Percentiles rank a stretch among this genome's conserved stretches.
These are phyloP conservation scores for Tinea pellionella DNA, from an alignment of 2,888 invertebrate species.

Conservation along the genomic window DNA sequence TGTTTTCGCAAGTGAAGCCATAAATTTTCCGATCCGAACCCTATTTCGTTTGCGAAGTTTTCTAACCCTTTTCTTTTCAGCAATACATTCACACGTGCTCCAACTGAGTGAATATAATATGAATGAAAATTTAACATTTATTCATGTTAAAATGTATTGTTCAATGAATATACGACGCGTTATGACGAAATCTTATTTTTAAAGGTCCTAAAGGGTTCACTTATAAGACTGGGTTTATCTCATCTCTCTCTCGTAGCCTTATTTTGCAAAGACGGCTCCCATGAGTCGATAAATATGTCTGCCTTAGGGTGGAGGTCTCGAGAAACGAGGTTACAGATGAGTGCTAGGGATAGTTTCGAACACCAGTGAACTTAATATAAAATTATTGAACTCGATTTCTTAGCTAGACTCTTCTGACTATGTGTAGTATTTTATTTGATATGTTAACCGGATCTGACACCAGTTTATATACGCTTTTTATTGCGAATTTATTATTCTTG, in stretches of 20 bases:
- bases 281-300: slow-evolving; percentile 15
- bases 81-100: not conserved
- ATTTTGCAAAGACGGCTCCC: slow-evolving; percentile 6
- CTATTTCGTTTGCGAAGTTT: slow-evolving; percentile 18
- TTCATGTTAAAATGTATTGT: not conserved
- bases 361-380: not conserved
- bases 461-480: no score
- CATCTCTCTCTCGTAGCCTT: not conserved
- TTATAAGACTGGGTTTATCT: not conserved
- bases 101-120: not conserved
- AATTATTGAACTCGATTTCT: not conserved
- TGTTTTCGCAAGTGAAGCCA: slow-evolving; percentile 19
- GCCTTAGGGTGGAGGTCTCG: slow-evolving; percentile 9
- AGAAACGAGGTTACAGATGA: not conserved
- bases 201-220: not conserved
- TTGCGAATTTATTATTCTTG: no score
- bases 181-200: not conserved
- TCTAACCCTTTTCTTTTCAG: slow-evolving; percentile 15
- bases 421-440: not conserved
- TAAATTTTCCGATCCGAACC: slow-evolving; percentile 20
- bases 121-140: not conserved
- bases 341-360: not conserved
- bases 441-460: not conserved
- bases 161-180: not conserved
- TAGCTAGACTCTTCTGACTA: not conserved